phyloP scores from a whole-genome alignment of 1,140 invertebrate genomes.

The Musca vetustissima region DNA sequence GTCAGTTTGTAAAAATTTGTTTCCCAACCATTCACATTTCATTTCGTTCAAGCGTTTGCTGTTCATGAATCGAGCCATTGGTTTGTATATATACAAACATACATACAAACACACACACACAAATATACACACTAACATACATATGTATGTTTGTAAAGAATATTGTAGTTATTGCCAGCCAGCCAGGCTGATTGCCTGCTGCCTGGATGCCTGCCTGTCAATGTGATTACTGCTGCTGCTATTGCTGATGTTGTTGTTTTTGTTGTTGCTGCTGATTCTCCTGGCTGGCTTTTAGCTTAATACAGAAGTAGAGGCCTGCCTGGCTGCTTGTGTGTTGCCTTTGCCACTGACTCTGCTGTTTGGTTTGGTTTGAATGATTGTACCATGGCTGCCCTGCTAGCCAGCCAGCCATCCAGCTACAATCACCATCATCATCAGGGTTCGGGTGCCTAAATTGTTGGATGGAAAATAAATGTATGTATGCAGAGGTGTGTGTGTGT shows the following conservation, averaged over 20 bases:
- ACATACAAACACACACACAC: no score
- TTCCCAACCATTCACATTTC: no score
- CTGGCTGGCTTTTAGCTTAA: not conserved
- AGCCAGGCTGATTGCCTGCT: no score
- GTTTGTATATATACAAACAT: no score
- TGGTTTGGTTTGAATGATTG: slow-evolving; percentile 15
- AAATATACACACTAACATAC: not conserved
- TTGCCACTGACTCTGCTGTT: not conserved
- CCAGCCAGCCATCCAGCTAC: no score
- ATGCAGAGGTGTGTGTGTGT: slow-evolving; percentile 12
- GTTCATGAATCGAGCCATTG: no score
- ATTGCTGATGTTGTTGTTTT: no score
- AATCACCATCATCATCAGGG: no score
- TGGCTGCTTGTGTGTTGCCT: not conserved
- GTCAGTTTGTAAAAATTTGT: not conserved
- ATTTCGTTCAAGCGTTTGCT: no score
- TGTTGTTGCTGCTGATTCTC: not conserved
- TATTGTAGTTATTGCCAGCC: no score
- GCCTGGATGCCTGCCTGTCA: not conserved
- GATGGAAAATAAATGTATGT: not conserved
- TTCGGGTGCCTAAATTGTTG: not conserved
- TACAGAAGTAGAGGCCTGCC: not conserved
- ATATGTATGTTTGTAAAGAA: not conserved
- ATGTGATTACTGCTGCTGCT: not conserved
- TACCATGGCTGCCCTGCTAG: not conserved